Base-by-base conservation (phyloP, 2,113 vertebrate species). In the Oceanites oceanicus region DNA sequence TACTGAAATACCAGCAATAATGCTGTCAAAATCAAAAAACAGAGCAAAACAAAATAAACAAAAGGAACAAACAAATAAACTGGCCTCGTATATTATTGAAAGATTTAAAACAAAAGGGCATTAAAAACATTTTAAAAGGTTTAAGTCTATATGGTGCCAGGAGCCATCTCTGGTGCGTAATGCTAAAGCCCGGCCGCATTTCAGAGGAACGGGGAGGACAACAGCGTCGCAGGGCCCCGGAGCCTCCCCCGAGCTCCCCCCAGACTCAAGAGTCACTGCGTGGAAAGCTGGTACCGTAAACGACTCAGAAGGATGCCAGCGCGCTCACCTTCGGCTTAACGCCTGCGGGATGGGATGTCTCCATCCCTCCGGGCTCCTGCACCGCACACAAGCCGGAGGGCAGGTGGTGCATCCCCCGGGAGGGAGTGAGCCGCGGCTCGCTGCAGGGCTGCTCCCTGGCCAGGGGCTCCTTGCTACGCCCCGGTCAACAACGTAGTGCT, bases 151-250 rank as follows among this genome's bases (percentile, higher is more conserved):
- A 3, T 3, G 5, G 47, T 16, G 17, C 14, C 52, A 42, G 76
- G 34, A 74, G 0, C 6, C 11, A 1, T 17, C 44, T 65, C 59
- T 38, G 70, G 20, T 11, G 45, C 38, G 40, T 23, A 34, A 42
- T 7, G 71, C 47, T 49, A 6, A 5, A 11, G 10, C 8, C 13
- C 34, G 15, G 0, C 40, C 4, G 8, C 30, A 1, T 30, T 40
- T 59, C 49, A 36, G 62, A 34, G 80, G 58, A 63, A 1, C 0
- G 8, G 40, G 59, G 52, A 45, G 27, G 16, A 30, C 34, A 25
- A 11, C 0, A 2, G 13, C 3, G 1, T 34, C 0, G 0, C 19
- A 22, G 63, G 34, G 0, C 18, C 20, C 30, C 0, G 0, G 21
- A 13, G 26, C 7, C 34, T 38, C 27, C 65, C 38, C 58, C 0